Evolutionary conservation across 2,888 invertebrate genomes (phyloP).

Genomic region (Caenorhabditis macrosperma): DNA sequence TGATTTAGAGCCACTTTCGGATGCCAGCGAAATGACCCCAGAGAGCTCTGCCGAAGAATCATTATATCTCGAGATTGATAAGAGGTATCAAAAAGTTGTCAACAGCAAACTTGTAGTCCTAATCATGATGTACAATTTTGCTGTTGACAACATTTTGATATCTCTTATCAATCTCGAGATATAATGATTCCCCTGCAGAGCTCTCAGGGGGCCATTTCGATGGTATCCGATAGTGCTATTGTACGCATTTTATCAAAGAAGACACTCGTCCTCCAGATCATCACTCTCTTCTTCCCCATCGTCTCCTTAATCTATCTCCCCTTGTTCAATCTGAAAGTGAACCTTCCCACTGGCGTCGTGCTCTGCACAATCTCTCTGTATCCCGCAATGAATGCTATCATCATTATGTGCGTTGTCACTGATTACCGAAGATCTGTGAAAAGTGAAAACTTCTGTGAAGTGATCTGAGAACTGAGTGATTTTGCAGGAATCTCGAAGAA

Average conservation of each 20-base stretch:
- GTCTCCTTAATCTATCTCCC: conserved; percentile 22
- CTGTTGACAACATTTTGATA: background rate
- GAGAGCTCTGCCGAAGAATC: too few species aligned
- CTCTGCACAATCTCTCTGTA: conserved; percentile 25
- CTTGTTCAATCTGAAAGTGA: conserved; percentile 23
- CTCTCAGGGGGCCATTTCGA: background rate
- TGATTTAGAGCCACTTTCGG: too few species aligned
- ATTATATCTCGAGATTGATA: too few species aligned
- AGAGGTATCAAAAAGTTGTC: too few species aligned
- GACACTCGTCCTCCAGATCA: too few species aligned
- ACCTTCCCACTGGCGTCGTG: conserved; percentile 21
- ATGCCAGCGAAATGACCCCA: too few species aligned
- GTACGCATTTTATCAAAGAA: too few species aligned
- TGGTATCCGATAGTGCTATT: too few species aligned
- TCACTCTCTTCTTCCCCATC: conserved; percentile 24
- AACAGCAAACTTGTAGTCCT: background rate
- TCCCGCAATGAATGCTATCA: conserved; percentile 25
- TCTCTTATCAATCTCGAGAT: background rate
- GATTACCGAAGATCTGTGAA: conserved; percentile 21
- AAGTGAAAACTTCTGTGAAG: background rate
- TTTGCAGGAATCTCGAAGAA: too few species aligned
- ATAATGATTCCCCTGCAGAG: too few species aligned
- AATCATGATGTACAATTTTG: background rate
- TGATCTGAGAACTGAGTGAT: background rate
- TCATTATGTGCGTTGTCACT: conserved; percentile 19